Conservation (phyloP, 2,888 invertebrate genomes). For the Rhagium mordax region DNA sequence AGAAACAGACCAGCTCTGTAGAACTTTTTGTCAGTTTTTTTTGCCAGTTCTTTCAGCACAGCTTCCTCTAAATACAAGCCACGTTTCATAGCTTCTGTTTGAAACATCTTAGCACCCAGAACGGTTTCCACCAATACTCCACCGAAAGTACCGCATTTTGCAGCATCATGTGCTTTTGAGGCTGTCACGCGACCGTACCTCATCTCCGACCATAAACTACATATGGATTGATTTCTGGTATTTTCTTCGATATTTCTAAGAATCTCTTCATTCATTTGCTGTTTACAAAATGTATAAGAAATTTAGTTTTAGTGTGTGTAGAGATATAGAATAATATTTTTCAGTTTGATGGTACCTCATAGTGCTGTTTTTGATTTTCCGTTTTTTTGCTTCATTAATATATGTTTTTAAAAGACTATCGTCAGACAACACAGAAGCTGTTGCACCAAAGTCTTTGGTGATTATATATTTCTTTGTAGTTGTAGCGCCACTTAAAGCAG, state of each 20-base stretch:
- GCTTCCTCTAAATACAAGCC: no score
- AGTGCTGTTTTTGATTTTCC: constrained; percentile 17
- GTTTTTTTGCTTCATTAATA: no score
- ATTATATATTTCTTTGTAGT: constrained; percentile 15
- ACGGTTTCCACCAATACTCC: no score
- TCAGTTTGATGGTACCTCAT: constrained; percentile 34
- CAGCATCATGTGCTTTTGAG: constrained; percentile 7
- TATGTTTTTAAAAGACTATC: constrained; percentile 15
- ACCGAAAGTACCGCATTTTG: neutral
- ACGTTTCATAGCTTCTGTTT: no score
- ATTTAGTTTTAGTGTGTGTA: neutral
- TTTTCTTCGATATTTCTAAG: constrained; percentile 2
- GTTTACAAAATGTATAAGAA: neutral
- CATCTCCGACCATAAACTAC: neutral
- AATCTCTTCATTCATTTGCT: constrained; percentile 5
- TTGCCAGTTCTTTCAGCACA: neutral
- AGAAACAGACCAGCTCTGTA: constrained; percentile 12
- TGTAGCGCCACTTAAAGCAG: neutral
- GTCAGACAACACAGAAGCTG: neutral
- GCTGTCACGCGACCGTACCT: constrained; percentile 26
- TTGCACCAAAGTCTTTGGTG: constrained; percentile 4
- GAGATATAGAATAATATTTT: constrained; percentile 27
- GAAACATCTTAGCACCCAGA: no score
- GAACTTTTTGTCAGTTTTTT: constrained; percentile 6
- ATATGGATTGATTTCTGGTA: constrained; percentile 6